Conservation (phyloP, 2,888 invertebrate species). For the Dromius quadrimaculatus region DNA sequence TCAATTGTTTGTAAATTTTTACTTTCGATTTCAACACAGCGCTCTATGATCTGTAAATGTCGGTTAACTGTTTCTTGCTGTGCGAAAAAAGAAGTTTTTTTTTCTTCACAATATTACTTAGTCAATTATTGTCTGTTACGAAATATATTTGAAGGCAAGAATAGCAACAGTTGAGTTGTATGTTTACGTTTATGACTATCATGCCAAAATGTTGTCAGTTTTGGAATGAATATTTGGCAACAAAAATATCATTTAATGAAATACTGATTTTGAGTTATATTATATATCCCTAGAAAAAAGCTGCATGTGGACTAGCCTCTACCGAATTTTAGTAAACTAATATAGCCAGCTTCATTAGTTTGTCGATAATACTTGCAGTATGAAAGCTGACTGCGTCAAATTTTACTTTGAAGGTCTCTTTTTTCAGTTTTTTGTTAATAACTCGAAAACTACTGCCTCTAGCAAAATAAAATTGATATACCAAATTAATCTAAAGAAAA, state of each 20-base stretch:
- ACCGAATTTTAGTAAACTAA: neutral
- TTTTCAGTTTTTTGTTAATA: no score
- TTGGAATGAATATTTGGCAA: neutral
- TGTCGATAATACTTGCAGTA: no score
- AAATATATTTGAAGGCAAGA: slow-evolving; percentile 10
- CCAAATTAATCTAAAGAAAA: no score
- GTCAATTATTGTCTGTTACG: slow-evolving; percentile 1
- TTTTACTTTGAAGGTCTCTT: no score
- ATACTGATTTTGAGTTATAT: no score
- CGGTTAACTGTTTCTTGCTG: slow-evolving; percentile 29
- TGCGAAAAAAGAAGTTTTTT: slow-evolving; percentile 16
- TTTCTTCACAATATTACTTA: no score
- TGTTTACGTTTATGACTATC: neutral
- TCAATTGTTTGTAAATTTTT: slow-evolving; percentile 44
- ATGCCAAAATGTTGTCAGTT: slow-evolving; percentile 13
- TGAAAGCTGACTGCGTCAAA: no score
- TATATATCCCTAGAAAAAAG: no score
- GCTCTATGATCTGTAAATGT: slow-evolving; percentile 45
- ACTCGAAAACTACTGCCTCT: no score
- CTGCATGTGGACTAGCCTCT: no score
- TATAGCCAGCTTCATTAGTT: no score
- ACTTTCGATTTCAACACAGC: slow-evolving; percentile 40
- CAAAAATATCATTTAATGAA: neutral
- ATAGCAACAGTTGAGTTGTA: neutral
- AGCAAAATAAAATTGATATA: no score